A percentile compares a stretch with the other conserved stretches of the same genome.
Evolutionary conservation across 2,888 invertebrate genomes (phyloP).

Genomic region (Eupeodes luniger): DNA sequence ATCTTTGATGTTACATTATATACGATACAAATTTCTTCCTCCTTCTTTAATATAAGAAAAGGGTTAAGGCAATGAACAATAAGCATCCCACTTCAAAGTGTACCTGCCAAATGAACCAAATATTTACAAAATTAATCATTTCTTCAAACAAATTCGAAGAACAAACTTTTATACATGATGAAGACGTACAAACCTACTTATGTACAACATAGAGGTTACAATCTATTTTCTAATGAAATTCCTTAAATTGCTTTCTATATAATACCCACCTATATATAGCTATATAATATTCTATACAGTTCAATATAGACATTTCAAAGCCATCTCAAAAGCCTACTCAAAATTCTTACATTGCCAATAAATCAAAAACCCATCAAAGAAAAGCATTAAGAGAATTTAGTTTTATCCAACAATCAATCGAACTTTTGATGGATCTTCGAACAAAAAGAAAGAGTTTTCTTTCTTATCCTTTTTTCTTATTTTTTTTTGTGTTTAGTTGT

Average conservation of each 20-base stretch:
- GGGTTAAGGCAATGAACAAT: neutral
- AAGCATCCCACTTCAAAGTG: constrained; percentile 17
- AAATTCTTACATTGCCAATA: constrained; percentile 63
- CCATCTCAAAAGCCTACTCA: constrained; percentile 47
- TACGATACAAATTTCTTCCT: neutral
- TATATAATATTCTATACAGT: neutral
- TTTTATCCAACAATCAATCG: constrained; percentile 69
- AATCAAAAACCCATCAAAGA: constrained; percentile 71
- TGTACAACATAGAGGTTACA: neutral
- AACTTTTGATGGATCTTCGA: constrained; percentile 33
- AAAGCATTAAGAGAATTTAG: constrained; percentile 59
- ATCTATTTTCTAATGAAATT: constrained; percentile 62
- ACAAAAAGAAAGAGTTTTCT: constrained; percentile 34
- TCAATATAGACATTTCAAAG: constrained; percentile 4
- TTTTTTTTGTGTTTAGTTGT: neutral
- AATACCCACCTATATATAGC: too few relatives aligned
- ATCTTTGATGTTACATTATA: neutral
- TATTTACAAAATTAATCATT: constrained; percentile 38
- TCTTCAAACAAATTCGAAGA: constrained; percentile 26
- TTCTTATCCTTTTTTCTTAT: constrained; percentile 17
- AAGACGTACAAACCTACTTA: neutral
- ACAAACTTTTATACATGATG: neutral
- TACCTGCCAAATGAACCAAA: constrained; percentile 5
- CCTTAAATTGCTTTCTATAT: constrained; percentile 52
- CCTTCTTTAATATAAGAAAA: neutral